Percentiles rank a stretch among this genome's conserved stretches.
These are phyloP conservation scores for Elanus axillaris DNA, from an alignment of 2,113 vertebrate species.

Conservation along the genomic window DNA sequence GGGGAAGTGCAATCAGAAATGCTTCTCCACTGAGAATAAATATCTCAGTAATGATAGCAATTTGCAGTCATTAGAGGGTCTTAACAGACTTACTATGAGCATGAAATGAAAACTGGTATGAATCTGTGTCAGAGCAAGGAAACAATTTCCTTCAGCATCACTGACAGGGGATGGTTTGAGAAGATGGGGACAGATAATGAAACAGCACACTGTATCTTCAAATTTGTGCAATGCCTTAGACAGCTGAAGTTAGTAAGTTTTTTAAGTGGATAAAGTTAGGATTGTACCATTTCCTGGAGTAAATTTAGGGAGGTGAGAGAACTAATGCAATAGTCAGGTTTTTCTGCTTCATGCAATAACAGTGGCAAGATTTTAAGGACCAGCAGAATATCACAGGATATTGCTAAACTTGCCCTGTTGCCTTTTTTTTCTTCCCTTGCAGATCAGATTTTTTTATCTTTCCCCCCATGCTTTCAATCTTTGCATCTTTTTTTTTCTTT, in stretches of 20 bases:
- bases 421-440: background rate
- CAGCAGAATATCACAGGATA: background rate
- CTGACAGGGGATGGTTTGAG: background rate
- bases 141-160: background rate
- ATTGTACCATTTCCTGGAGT: background rate
- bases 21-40: background rate
- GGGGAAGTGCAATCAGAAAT: background rate
- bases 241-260: background rate
- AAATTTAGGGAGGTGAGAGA: background rate
- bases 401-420: background rate
- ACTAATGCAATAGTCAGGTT: background rate
- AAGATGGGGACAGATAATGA: background rate
- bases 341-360: background rate
- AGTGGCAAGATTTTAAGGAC: background rate
- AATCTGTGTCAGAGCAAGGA: background rate
- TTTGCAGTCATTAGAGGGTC: background rate
- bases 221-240: background rate
- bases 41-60: background rate
- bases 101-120: background rate
- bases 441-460: background rate
- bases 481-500: background rate
- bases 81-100: background rate
- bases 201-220: background rate
- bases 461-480: slow-evolving; percentile 7
- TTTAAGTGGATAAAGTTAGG: background rate